These are phyloP conservation scores for Umimayanthus chanpuru DNA, from an alignment of 92 coral and sea anemone species.

Conservation along the genomic window DNA sequence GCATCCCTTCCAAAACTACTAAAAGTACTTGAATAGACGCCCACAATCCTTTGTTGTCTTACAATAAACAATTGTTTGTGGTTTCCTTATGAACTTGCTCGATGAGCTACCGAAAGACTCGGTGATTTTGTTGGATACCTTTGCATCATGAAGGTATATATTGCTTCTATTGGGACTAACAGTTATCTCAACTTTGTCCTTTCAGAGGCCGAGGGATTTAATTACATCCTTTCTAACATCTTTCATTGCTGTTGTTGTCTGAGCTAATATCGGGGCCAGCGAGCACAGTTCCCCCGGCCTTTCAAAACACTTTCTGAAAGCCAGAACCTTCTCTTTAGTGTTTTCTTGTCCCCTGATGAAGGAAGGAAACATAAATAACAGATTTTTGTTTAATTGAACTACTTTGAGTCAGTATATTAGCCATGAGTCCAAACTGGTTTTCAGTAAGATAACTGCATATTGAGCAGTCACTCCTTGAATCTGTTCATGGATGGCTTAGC, in stretches of 20 bases:
- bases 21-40: slow-evolving; percentile 23
- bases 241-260: slow-evolving; percentile 47
- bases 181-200: slow-evolving; percentile 16
- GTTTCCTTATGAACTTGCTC: slow-evolving; percentile 42
- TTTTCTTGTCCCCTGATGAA: slow-evolving; percentile 7
- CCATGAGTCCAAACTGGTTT: slow-evolving; percentile 1
- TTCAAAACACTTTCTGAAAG: slow-evolving; percentile 37
- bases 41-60: slow-evolving; percentile 41
- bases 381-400: not conserved
- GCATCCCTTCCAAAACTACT: slow-evolving; percentile 40
- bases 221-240: not conserved
- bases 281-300: slow-evolving; percentile 41
- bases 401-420: slow-evolving; percentile 4
- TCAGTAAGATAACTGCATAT: not conserved
- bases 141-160: slow-evolving; percentile 26
- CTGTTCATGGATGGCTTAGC: too few relatives aligned
- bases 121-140: slow-evolving; percentile 12
- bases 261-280: slow-evolving; percentile 40
- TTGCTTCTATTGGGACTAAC: slow-evolving; percentile 44
- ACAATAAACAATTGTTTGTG: slow-evolving; percentile 48
- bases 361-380: not conserved
- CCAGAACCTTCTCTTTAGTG: slow-evolving; percentile 11
- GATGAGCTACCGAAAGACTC: slow-evolving; percentile 36
- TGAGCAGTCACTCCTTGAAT: too few relatives aligned
- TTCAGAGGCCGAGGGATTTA: slow-evolving; percentile 11